These are phyloP conservation scores for Coendou prehensilis DNA, from an alignment of 2,797 vertebrate species.

Conservation along the genomic window DNA sequence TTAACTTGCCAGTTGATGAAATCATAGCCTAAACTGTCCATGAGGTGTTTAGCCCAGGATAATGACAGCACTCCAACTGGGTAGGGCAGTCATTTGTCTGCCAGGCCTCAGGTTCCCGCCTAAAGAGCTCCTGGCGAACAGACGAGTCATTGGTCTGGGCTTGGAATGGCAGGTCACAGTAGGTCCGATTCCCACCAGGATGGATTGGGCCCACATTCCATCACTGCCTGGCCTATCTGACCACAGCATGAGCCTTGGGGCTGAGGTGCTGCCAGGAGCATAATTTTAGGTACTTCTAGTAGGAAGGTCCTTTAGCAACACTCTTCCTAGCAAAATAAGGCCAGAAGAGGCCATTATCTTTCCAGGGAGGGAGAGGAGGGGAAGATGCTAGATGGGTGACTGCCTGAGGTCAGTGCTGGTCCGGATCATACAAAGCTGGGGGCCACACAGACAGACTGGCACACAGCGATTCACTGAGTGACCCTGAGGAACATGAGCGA, in stretches of 20 bases:
- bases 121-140: neutral
- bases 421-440: neutral
- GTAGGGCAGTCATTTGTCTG: neutral
- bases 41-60: slow-evolving; percentile 44
- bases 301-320: neutral
- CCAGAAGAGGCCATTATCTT: neutral
- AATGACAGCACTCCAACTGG: slow-evolving; percentile 7
- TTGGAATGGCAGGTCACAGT: neutral
- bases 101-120: slow-evolving; percentile 37
- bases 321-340: slow-evolving; percentile 33
- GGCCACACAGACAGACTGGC: neutral
- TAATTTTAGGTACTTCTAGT: slow-evolving; percentile 32
- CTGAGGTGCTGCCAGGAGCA: neutral
- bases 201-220: neutral
- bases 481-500: slow-evolving; percentile 25
- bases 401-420: neutral
- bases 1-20: slow-evolving; percentile 29
- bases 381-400: neutral
- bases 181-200: neutral
- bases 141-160: slow-evolving; percentile 38
- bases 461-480: neutral
- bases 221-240: neutral
- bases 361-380: neutral
- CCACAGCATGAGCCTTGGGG: slow-evolving; percentile 24
- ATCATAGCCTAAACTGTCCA: neutral